These are phyloP conservation scores for Lamellibrachia luymesi DNA, from an alignment of 1,140 invertebrate genomes.

Conservation along the genomic window DNA sequence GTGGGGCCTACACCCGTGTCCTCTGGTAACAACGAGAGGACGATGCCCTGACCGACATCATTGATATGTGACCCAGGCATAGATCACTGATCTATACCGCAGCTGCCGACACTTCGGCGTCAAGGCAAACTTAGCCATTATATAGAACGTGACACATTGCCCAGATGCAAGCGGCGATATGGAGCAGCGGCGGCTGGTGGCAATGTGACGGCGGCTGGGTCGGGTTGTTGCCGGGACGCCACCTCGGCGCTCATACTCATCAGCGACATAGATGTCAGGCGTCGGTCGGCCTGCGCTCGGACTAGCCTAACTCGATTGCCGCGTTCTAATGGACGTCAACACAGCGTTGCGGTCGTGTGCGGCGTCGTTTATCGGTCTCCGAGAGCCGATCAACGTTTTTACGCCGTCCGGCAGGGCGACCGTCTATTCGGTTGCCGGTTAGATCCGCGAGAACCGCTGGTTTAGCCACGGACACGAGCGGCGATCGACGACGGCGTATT, in stretches of 20 bases:
- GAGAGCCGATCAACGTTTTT: background rate
- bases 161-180: background rate
- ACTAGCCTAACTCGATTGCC: background rate
- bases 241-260: background rate
- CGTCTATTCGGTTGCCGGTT: background rate
- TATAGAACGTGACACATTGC: background rate
- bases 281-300: background rate
- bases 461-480: background rate
- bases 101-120: background rate
- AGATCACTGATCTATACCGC: background rate
- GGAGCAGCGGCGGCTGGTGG: too few species aligned
- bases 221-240: background rate
- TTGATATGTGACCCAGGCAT: background rate
- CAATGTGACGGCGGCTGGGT: background rate
- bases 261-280: background rate
- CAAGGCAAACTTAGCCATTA: background rate
- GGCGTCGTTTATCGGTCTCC: background rate
- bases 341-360: background rate
- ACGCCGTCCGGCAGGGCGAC: background rate
- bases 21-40: background rate
- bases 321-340: background rate
- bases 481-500: constrained; percentile 4
- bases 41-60: background rate
- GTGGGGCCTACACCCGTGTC: background rate
- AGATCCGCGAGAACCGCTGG: background rate